phyloP scores from a whole-genome alignment of 1,140 invertebrate species.

The Eriocheir sinensis region DNA sequence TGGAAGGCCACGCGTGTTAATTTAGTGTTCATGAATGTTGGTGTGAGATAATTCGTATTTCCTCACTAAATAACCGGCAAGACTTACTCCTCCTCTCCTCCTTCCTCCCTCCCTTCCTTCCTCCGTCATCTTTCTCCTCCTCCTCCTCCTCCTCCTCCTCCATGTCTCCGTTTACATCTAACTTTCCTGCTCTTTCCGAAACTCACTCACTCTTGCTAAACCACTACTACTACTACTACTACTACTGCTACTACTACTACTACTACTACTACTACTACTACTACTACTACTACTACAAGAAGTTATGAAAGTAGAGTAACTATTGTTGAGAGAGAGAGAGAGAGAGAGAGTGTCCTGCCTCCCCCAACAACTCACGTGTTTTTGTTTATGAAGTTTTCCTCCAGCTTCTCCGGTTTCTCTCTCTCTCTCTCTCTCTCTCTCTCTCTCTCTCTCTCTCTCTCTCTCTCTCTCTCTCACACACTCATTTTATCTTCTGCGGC shows the following conservation, averaged over 20 bases:
- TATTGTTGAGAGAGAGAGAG: too few species aligned
- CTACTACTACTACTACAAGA: constrained; percentile 24
- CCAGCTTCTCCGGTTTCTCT: not conserved
- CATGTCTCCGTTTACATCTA: not conserved
- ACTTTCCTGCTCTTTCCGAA: not conserved
- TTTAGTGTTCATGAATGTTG: not conserved
- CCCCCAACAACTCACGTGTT: constrained; percentile 1
- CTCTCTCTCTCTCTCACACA: not conserved
- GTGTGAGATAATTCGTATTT: not conserved
- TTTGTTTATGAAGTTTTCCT: constrained; percentile 26
- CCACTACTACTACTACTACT: not conserved
- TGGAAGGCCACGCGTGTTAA: not conserved
- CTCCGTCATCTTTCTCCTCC: not conserved
- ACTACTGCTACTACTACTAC: constrained; percentile 22
- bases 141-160: not conserved
- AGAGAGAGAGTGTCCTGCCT: not conserved
- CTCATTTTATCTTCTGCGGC: not conserved
- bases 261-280: constrained; percentile 25
- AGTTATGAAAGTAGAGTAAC: too few species aligned
- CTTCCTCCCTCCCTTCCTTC: not conserved
- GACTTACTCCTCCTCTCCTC: not conserved
- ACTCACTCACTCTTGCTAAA: not conserved
- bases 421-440: constrained; percentile 10
- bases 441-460: constrained; percentile 12
- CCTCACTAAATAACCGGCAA: not conserved